Evolutionary conservation across 2,888 invertebrate genomes (phyloP), one percentile per base, ranked within the genome.

Genomic region (Suillia variegata): DNA sequence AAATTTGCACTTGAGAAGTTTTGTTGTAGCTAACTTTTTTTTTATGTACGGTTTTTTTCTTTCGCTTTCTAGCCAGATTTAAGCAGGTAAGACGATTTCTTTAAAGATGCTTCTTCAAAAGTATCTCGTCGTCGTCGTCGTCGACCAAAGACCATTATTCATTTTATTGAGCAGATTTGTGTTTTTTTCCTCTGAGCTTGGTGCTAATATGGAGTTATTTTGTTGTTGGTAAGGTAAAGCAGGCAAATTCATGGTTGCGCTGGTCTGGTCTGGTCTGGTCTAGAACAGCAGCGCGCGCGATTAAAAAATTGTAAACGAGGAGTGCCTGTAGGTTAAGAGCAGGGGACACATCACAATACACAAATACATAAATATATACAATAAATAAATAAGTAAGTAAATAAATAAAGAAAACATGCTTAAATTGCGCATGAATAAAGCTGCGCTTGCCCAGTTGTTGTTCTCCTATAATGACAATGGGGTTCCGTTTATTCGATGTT

Each of bases 71-170:
- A 13, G n/a, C 38, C 38, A 13, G 4, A 38, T 38, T 12, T 48
- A 52, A 58, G 45, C 52, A 33, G 47, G 31, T 58, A 53, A 58
- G 31, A 47, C 33, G 56, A 52, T 58, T 34, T 52, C 47, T 58
- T 52, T 45, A 52, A 45, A 45, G 18, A 45, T 26, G 4, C n/a
- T 38, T 38, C 10, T 26, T 26, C 38, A 38, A 13, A 38, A n/a
- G n/a, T n/a, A 5, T 6, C 18, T 31, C 45, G 51, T n/a, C 34
- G 49, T 20, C n/a, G 34, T 54, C 54, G 54, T 34, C 62, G 54
- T 34, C n/a, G n/a, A n/a, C 15, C 15, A 50, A 18, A 34, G 45
- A 18, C 51, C 33, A 56, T 59, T 59, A 51, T 45, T 56, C 59
- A 59, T 47, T 48, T 58, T 53, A 17, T 56, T 59, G 48, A 24